A percentile compares a stretch with the other conserved stretches of the same genome.
Evolutionary conservation across 2,113 vertebrate species (phyloP).

Genomic region (Melanotaenia duboulayi): DNA sequence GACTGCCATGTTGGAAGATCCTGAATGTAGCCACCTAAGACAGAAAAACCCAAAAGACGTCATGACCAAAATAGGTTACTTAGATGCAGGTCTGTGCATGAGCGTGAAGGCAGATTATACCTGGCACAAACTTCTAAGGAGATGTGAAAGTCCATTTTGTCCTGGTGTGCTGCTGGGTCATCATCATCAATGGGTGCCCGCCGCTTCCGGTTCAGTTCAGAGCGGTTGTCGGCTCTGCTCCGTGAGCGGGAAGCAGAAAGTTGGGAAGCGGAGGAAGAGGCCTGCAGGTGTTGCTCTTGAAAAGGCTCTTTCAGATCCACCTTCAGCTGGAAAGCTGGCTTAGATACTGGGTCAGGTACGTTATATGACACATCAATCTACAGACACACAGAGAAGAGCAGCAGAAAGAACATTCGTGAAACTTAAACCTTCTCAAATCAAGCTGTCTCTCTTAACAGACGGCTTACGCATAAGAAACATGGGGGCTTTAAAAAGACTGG

Average conservation of each 20-base stretch:
- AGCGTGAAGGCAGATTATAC: slow-evolving; percentile 66
- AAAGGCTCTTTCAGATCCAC: slow-evolving; percentile 89
- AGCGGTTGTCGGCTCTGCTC: slow-evolving; percentile 76
- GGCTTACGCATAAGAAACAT: no score
- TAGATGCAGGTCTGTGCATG: background rate
- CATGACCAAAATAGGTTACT: background rate
- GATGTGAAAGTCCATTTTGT: slow-evolving; percentile 89
- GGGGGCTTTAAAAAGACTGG: no score
- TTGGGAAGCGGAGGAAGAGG: slow-evolving; percentile 49
- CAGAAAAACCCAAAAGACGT: background rate
- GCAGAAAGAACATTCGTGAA: background rate
- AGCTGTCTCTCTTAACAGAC: background rate
- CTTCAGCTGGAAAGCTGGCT: slow-evolving; percentile 92
- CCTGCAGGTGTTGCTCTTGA: slow-evolving; percentile 70
- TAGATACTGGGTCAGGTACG: slow-evolving; percentile 89
- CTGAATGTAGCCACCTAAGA: slow-evolving; percentile 90
- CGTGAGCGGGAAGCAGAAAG: slow-evolving; percentile 58
- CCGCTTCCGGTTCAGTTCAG: slow-evolving; percentile 78
- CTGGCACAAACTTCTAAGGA: slow-evolving; percentile 90
- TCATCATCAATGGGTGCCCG: slow-evolving; percentile 85
- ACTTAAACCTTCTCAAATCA: background rate
- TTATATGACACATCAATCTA: slow-evolving; percentile 95
- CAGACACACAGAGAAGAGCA: slow-evolving; percentile 17
- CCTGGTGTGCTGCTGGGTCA: slow-evolving; percentile 89
- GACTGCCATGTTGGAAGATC: slow-evolving; percentile 96